Base-by-base conservation (phyloP, 2,113 vertebrate species). In the Mustelus asterias region DNA sequence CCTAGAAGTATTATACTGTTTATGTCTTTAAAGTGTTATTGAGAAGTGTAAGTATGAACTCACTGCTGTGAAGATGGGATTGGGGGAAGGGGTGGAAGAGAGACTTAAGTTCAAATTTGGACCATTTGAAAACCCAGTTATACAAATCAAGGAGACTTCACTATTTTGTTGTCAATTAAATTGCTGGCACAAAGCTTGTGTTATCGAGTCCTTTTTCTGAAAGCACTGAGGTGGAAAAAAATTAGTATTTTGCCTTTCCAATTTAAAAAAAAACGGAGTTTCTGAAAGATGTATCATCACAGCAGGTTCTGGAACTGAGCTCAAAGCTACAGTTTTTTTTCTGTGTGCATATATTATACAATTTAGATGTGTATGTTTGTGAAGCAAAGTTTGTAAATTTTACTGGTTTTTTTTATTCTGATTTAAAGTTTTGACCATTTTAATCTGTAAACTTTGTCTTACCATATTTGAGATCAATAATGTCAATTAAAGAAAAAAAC, bases 291-390 rank as follows among this genome's bases (percentile, higher is more conserved):
- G 8, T 63, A 92, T 93, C n/a, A 37, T 93, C 89, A 65, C 89
- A 93, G 89, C 89, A 93, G 89, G 89, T 41, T 93, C 63, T 93
- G 89, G 58, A 93, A 37, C 63, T n/a, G 60, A 37, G n/a, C n/a
- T 93, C n/a, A 7, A 93, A 67, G 14, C 33, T 22, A 16, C 80
- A 67, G 33, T 65, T 90, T 63, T 92, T 90, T 63, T 92, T 70
- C 6, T 29, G 41, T 95, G 37, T 95, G 94, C 41, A 54, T 95
- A 90, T 90, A 95, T 72, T 72, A 54, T 95, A 54, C 41, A 72
- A 54, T 95, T 95, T 95, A 95, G 94, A 95, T 70, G 94, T 95
- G 94, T 95, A 95, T 95, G 94, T 95, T 95, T 95, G 94, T 95
- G 94, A 95, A 95, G 54, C 72, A 94, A 70, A 95, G 67, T 95